These are phyloP conservation scores for Dicaeum eximium DNA, from an alignment of 2,113 vertebrate species.

Conservation along the genomic window DNA sequence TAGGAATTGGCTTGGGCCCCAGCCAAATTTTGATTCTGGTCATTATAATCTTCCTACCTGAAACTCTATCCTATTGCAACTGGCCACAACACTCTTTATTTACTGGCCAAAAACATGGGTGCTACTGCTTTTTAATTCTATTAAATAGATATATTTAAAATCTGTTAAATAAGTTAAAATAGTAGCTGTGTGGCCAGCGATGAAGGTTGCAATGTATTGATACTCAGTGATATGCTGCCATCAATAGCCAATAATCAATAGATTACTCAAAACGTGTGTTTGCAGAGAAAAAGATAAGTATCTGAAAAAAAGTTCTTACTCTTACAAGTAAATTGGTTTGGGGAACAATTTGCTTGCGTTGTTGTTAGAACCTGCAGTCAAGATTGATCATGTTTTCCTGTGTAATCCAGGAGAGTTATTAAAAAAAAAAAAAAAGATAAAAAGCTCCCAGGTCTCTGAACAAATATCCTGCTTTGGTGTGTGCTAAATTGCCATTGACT, in stretches of 20 bases:
- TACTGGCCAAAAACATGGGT: neutral
- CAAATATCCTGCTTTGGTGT: neutral
- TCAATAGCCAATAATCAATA: neutral
- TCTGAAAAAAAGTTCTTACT: neutral
- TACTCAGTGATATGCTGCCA: neutral
- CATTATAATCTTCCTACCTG: neutral
- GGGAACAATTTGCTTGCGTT: neutral
- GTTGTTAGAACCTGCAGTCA: conserved; percentile 18
- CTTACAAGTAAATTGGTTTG: neutral
- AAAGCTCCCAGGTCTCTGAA: conserved; percentile 27
- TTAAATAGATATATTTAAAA: neutral
- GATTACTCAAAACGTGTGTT: neutral
- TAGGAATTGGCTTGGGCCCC: neutral
- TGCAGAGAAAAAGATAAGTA: neutral
- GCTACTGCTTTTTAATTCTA: neutral
- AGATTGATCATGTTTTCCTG: conserved; percentile 16
- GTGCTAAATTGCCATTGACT: conserved; percentile 36
- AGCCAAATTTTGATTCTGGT: neutral
- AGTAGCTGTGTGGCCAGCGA: neutral
- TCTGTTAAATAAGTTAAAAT: neutral
- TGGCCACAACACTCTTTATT: neutral
- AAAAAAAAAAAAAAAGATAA: neutral
- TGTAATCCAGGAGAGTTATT: neutral
- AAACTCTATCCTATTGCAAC: neutral
- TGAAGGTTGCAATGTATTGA: neutral